Evolutionary conservation across 2,797 vertebrate genomes (phyloP), one percentile per base, ranked within the genome.

Genomic region (Sparidentex hasta): DNA sequence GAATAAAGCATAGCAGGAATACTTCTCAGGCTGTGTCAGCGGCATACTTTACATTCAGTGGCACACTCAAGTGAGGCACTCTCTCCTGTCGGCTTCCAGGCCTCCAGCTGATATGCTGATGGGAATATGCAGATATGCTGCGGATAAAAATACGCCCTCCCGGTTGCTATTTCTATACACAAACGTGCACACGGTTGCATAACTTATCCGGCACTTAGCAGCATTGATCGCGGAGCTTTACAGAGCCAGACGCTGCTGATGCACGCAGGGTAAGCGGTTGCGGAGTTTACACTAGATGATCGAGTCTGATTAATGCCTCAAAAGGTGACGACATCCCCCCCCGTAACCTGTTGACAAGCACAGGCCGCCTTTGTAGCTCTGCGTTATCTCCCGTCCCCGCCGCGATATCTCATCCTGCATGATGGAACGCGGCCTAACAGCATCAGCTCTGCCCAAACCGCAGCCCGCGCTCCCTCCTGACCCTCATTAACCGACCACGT

Each of bases 1-100:
- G 91, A 94, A 93, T 89, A 92, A 94, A 94, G 90, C 92, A 94
- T 94, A 90, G 89, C 91, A 59, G 80, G 84, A 92, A 95, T 94
- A 89, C 82, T 94, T 95, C 88, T 89, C 76, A 83, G 90, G 83
- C 91, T 91, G 82, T 79, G 90, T 93, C 91, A 93, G 91, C 82
- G 18, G 83, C 89, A 74, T 93, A 74, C 88, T 87, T 90, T 27
- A 65, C 90, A 90, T 92, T 93, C 90, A 92, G 76, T 63, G 7
- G 76, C 83, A 59, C 61, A 80, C 70, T 87, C 78, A 76, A 85
- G 82, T 62, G 84, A 88, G 75, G 73, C 81, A 0, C 82, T 62
- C 73, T 87, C 81, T 68, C 11, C 54, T 81, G 85, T 71, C 79
- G 65, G 67, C 71, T 52, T 63, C 63, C 62, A 81, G 73, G 48